A percentile compares a stretch with the other conserved stretches of the same genome.
These are phyloP conservation scores for Trichomalopsis sarcophagae DNA, from an alignment of 1,140 invertebrate species.

Conservation along the genomic window DNA sequence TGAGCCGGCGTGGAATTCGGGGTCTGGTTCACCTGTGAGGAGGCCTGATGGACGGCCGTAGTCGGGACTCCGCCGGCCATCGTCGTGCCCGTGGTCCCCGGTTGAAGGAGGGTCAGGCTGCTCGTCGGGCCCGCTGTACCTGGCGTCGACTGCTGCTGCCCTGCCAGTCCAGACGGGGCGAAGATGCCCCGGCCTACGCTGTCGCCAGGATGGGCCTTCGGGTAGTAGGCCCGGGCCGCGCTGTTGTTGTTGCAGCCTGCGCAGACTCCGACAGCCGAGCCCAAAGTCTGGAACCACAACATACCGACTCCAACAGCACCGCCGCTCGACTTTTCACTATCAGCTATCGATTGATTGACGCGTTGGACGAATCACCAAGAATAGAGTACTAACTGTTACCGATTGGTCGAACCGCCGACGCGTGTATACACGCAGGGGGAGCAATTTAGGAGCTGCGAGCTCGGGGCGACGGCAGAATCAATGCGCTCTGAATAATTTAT, in stretches of 20 bases:
- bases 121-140: not conserved
- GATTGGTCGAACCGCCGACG: no score
- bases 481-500: no score
- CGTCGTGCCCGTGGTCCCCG: not conserved
- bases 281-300: conserved; percentile 54
- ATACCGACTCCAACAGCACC: conserved; percentile 51
- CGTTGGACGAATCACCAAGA: no score
- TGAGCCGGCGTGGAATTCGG: not conserved
- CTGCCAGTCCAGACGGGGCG: not conserved
- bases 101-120: not conserved
- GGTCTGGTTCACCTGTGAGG: no score
- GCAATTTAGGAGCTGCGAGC: no score
- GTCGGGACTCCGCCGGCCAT: not conserved
- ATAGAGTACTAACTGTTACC: no score
- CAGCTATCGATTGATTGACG: no score
- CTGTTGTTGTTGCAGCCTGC: conserved; percentile 54
- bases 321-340: not conserved
- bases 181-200: conserved; percentile 15
- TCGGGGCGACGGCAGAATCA: no score
- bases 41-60: not conserved
- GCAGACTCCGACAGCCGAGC: conserved; percentile 48
- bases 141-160: not conserved
- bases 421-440: no score
- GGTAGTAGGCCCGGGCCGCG: not conserved
- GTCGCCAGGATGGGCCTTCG: conserved; percentile 13